Evolutionary conservation across 2,113 vertebrate species (phyloP).

Genomic region (Tragulus kanchil): DNA sequence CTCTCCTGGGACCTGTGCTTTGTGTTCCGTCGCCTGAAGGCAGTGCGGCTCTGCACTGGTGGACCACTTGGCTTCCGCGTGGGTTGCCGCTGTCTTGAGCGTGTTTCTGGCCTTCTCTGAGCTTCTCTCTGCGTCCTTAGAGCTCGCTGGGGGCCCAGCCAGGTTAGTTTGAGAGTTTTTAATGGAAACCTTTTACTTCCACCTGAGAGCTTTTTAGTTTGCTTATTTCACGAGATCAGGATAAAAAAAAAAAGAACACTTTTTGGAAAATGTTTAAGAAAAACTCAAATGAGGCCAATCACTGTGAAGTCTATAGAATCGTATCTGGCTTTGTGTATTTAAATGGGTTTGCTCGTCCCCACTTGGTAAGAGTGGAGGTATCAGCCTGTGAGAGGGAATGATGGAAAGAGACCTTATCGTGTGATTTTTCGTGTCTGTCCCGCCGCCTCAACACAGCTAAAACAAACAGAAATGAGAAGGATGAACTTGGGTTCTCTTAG

Average conservation of each 20-base stretch:
- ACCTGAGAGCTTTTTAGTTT: not conserved
- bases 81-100: accelerated
- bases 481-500: not conserved
- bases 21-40: accelerated
- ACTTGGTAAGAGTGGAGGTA: not conserved
- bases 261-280: not conserved
- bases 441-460: not conserved
- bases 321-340: not conserved
- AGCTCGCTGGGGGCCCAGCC: not conserved
- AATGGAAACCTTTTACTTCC: not conserved
- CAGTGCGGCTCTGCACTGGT: not conserved
- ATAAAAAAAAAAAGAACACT: not conserved
- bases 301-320: not conserved
- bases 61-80: not conserved
- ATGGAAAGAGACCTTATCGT: accelerated
- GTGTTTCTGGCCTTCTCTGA: not conserved
- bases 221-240: not conserved
- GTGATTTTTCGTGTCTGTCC: accelerated
- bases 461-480: not conserved
- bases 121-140: not conserved
- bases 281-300: not conserved
- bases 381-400: not conserved
- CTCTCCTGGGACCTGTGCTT: accelerated
- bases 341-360: not conserved
- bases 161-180: no score